These are phyloP conservation scores for Amphiduros pacificus DNA, from an alignment of 2,888 invertebrate species.

Conservation along the genomic window DNA sequence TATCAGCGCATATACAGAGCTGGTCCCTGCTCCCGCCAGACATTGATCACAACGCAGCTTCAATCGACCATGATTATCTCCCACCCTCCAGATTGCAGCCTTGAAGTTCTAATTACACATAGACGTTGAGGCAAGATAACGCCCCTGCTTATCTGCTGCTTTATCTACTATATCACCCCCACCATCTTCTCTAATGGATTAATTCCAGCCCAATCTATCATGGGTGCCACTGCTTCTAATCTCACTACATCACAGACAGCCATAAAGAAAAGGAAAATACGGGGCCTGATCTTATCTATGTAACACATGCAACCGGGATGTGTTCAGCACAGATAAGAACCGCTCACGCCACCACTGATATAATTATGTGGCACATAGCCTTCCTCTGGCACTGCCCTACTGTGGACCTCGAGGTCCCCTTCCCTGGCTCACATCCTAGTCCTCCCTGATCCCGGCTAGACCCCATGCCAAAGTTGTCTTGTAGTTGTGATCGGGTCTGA, in stretches of 20 bases:
- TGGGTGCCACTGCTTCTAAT: neutral
- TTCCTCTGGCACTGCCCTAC: too few species aligned
- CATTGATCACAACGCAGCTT: constrained; percentile 42
- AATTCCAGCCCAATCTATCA: constrained; percentile 14
- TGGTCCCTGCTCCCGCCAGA: constrained; percentile 29
- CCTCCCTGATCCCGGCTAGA: too few species aligned
- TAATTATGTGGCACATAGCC: constrained; percentile 4
- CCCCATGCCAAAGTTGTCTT: too few species aligned
- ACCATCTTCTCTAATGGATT: constrained; percentile 19
- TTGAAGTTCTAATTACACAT: constrained; percentile 48
- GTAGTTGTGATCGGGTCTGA: too few species aligned
- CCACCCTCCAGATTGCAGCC: constrained; percentile 33
- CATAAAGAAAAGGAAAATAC: constrained; percentile 50
- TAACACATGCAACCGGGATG: constrained; percentile 31
- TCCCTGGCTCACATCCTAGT: neutral
- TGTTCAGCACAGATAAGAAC: constrained; percentile 32
- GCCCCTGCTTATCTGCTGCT: constrained; percentile 8
- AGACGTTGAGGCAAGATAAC: constrained; percentile 40
- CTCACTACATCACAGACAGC: neutral
- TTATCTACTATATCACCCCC: constrained; percentile 5
- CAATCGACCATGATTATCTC: constrained; percentile 47
- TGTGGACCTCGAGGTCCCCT: too few species aligned
- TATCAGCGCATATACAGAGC: constrained; percentile 36
- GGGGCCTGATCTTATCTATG: constrained; percentile 39
- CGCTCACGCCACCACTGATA: constrained; percentile 13